A percentile compares a stretch with the other conserved stretches of the same genome.
Conservation (phyloP, 2,888 invertebrate species). For the Erebia aethiops region DNA sequence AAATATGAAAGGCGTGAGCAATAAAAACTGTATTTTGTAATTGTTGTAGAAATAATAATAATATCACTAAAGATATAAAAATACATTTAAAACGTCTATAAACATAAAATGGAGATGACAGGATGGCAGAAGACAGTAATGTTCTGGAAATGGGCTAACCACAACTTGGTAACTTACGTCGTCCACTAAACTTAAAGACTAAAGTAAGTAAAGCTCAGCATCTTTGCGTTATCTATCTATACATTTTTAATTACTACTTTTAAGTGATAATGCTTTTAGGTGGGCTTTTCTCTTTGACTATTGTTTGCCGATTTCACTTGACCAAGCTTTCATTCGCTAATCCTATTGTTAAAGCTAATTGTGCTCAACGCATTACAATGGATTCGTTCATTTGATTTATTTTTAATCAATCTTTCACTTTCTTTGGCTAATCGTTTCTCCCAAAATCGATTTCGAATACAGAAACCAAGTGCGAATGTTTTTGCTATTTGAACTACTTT, state of each 20-base stretch:
- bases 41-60: no score
- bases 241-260: background rate
- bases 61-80: no score
- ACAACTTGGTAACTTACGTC: no score
- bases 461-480: background rate
- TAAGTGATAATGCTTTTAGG: conserved; percentile 18
- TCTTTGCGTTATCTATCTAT: conserved; percentile 3
- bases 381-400: conserved; percentile 55
- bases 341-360: conserved; percentile 54
- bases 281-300: conserved; percentile 46
- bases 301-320: conserved; percentile 60
- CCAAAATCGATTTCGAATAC: background rate
- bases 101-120: no score
- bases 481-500: no score
- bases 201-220: background rate
- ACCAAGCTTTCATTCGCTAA: conserved; percentile 47
- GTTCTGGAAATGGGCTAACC: no score
- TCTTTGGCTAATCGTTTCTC: conserved; percentile 8
- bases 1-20: no score
- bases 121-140: no score
- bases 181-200: no score
- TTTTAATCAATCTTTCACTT: conserved; percentile 57
- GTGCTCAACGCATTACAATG: conserved; percentile 52
- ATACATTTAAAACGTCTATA: no score
- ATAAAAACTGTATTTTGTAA: no score